Conservation (phyloP, 1,140 invertebrate genomes). For the Apis florea region DNA sequence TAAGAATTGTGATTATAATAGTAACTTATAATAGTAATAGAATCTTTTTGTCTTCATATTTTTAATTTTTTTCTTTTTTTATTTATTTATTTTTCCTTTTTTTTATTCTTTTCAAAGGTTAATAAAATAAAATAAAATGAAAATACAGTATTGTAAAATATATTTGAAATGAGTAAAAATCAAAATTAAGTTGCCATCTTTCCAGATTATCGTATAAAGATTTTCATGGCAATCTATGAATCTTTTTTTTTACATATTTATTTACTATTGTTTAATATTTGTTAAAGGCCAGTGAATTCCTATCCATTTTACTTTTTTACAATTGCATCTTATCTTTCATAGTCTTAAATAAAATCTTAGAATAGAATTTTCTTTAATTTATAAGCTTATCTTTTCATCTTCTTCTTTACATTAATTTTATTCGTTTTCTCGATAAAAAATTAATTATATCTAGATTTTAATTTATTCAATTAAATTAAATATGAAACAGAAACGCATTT, state of each 20-base stretch:
- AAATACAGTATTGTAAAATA: slow-evolving; percentile 19
- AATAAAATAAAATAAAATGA: background rate
- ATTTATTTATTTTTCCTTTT: background rate
- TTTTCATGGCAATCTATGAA: background rate
- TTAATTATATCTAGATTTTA: background rate
- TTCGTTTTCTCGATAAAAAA: background rate
- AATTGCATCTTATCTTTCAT: background rate
- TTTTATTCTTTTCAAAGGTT: background rate
- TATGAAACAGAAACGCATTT: slow-evolving; percentile 32
- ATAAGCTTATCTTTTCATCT: background rate
- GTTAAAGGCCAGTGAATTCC: slow-evolving; percentile 22
- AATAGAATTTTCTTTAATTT: background rate
- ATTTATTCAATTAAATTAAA: slow-evolving; percentile 10
- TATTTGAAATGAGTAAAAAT: slow-evolving; percentile 9
- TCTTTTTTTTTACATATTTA: background rate
- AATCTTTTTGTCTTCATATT: background rate
- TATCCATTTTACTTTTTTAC: background rate
- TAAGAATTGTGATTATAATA: slow-evolving; percentile 15
- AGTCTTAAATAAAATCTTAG: background rate
- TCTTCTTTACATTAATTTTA: background rate
- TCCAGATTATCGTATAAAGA: background rate
- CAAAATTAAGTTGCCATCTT: slow-evolving; percentile 37
- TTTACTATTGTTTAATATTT: background rate
- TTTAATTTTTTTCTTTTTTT: too few species aligned
- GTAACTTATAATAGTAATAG: background rate